Evolutionary conservation across 2,113 vertebrate genomes (phyloP), one percentile per base, ranked within the genome.

Genomic region (Progne subis): DNA sequence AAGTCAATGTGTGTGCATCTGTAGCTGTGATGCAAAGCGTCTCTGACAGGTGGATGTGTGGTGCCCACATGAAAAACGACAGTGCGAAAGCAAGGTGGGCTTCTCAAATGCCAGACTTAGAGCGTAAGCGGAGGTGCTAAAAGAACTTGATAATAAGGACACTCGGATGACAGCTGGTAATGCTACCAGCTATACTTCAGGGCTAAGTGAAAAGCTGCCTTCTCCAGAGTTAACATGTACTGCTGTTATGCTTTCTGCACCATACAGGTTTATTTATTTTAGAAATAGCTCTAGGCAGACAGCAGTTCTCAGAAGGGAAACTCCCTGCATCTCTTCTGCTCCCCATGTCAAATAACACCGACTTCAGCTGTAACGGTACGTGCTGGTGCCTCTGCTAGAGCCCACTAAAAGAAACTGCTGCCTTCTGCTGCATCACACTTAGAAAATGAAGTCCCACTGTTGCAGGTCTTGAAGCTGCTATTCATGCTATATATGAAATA

Each of bases 111-210:
- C 65, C 84, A 88, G 69, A 60, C 88, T 88, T 75, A 53, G 46
- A 68, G 65, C 92, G 69, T 60, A 71, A 78, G 64, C 0, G 4
- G 86, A 97, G 86, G 92, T 86, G 88, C 88, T 92, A 88, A 86
- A 92, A 78, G 44, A 93, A 94, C 88, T 83, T 50, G 88, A 21
- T 95, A 93, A 95, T n/a, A 94, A 90, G 88, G 95, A 92, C 82
- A 37, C 82, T 69, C 11, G n/a, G 82, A 94, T 90, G 94, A 93
- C 93, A 97, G 94, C 76, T 93, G 95, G 76, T 94, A 81, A 86
- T 83, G 90, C 87, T 88, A 74, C 25, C 0, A 2, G 86, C 52
- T 78, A 49, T 39, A 71, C 39, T 92, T 69, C 77, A 92, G 69
- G 95, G 77, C 77, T 49, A 57, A 82, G 44, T 17, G 60, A 85